Base-by-base conservation (phyloP, 2,113 vertebrate species). In the Phyllopteryx taeniolatus region DNA sequence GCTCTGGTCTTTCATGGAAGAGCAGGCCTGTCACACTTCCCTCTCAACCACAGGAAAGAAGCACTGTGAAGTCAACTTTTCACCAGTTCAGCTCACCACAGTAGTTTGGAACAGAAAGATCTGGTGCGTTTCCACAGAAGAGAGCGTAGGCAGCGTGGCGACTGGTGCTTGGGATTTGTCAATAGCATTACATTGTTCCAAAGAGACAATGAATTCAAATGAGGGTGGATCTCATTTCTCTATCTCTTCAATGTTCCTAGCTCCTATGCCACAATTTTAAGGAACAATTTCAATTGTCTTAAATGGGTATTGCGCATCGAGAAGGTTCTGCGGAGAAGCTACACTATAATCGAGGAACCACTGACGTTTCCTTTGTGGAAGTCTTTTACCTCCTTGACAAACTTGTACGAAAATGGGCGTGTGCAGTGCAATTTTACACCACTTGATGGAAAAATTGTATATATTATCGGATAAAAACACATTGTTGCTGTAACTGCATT, bases 1-100 rank as follows among this genome's bases (percentile, higher is more conserved):
- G 1, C 70, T 63, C 72, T 56, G 51, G 72, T 75, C 70, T 78
- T 75, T 75, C 27, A 43, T 70, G 68, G 67, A 72, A 57, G 65
- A 76, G 67, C 31, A 22, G 68, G 8, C 42, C 33, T 31, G 66
- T 49, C 73, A 15, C 33, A 43, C 78, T 83, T 79, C 61, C 73
- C 75, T 75, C 75, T 70, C 67, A 72, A 67, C 68, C 53, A 69
- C 63, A 17, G 59, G 74, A 77, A 56, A 62, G 78, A 67, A 73
- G 22, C 46, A 64, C 70, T 14, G 5, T 57, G 65, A 77, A 66
- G 81, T 76, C 70, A 46, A 53, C 78, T 80, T 79, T 62, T 35
- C 17, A 10, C 33, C 60, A 62, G 15, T 61, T 35, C 31, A 39
- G 11, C 57, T 60, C 27, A 14, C 27, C 11, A 4, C 12, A 12